phyloP scores from a whole-genome alignment of 37 sponge, comb jelly and placozoan species.

The Cliona cf. orientalis region DNA sequence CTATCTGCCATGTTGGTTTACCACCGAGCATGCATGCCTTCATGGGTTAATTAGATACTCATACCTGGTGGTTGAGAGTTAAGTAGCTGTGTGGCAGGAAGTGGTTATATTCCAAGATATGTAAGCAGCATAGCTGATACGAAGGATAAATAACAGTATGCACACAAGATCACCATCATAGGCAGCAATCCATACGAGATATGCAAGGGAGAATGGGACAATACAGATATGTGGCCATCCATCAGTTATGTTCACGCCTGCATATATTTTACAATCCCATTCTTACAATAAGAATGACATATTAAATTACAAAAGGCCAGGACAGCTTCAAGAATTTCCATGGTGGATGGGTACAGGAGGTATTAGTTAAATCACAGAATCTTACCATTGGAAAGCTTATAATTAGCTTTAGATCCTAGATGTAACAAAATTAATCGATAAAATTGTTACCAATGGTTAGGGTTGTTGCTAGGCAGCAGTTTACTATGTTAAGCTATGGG shows the following conservation, averaged over 20 bases:
- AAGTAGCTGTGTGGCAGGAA: no score
- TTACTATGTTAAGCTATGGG: no score
- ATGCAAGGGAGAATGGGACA: background rate
- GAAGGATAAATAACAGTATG: background rate
- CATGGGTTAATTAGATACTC: no score
- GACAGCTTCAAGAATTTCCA: slow-evolving; percentile 60
- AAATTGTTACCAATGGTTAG: no score
- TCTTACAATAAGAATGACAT: slow-evolving; percentile 65
- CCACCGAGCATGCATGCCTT: no score
- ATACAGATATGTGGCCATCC: slow-evolving; percentile 10
- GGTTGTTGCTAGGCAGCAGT: no score
- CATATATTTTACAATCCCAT: slow-evolving; percentile 46
- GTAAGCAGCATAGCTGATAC: background rate
- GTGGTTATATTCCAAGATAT: background rate
- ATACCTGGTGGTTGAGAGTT: no score
- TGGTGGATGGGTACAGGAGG: slow-evolving; percentile 66
- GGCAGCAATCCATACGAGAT: background rate
- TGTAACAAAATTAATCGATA: no score
- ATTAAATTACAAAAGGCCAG: slow-evolving; percentile 68
- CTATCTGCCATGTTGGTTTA: no score
- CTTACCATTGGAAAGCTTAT: no score
- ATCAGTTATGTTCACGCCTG: background rate
- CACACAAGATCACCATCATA: background rate
- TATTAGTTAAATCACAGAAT: slow-evolving; percentile 48
- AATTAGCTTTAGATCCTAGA: no score